These are phyloP conservation scores for Gymnodraco acuticeps DNA, from an alignment of 2,797 vertebrate species.

Conservation along the genomic window DNA sequence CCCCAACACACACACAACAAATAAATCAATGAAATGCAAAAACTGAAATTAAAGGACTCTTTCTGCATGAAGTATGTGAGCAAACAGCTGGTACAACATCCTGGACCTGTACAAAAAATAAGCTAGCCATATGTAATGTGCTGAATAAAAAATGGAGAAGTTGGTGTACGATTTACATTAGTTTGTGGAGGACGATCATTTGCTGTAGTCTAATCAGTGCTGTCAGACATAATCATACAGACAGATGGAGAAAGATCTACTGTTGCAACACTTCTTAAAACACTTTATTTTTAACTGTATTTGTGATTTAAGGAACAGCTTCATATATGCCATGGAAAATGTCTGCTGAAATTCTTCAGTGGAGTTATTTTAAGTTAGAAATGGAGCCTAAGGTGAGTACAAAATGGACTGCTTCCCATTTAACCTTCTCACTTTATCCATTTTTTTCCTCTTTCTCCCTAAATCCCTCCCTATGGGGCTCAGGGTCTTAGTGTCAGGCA, in stretches of 20 bases:
- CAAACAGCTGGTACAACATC: conserved; percentile 45
- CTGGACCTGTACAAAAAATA: conserved; percentile 3
- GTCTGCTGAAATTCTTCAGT: background rate
- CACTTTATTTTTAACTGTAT: background rate
- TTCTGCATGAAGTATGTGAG: conserved; percentile 35
- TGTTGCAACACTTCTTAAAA: background rate
- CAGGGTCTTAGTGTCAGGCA: conserved; percentile 80
- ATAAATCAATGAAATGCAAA: conserved; percentile 7
- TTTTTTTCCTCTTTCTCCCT: conserved; percentile 60
- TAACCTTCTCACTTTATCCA: conserved; percentile 67
- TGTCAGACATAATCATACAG: conserved; percentile 43
- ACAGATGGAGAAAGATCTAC: conserved; percentile 42
- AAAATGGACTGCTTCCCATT: conserved; percentile 73
- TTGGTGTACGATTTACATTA: conserved; percentile 13
- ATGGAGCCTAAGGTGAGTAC: conserved; percentile 56
- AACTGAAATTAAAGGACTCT: conserved; percentile 9
- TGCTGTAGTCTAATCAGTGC: conserved; percentile 39
- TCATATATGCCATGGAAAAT: background rate
- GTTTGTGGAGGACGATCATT: conserved; percentile 34
- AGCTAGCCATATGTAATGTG: conserved; percentile 38
- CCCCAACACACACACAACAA: background rate
- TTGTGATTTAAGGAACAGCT: background rate
- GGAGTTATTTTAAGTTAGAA: conserved; percentile 24
- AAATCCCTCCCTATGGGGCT: conserved; percentile 70
- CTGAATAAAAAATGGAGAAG: conserved; percentile 1